These are phyloP conservation scores for Lucinisca nassula DNA, from an alignment of 2,888 invertebrate species.

Conservation along the genomic window DNA sequence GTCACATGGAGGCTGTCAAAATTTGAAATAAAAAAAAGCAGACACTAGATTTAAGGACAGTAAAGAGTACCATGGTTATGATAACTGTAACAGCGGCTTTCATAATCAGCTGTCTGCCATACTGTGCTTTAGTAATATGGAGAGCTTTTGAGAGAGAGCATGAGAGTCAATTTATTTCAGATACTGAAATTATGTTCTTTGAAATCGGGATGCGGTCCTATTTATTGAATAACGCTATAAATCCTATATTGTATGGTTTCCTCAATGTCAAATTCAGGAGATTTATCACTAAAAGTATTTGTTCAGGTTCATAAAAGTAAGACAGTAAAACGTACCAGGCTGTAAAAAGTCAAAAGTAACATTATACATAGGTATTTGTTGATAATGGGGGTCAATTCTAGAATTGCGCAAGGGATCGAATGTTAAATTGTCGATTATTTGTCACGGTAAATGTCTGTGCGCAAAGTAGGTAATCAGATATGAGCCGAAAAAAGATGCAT, in stretches of 20 bases:
- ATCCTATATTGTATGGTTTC: constrained; percentile 61
- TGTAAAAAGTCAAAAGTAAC: no score
- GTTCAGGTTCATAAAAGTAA: no score
- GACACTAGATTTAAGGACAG: constrained; percentile 41
- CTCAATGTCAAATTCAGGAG: constrained; percentile 52
- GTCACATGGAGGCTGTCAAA: no score
- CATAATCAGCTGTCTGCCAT: constrained; percentile 55
- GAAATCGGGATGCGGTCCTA: constrained; percentile 53
- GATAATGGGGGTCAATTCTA: no score
- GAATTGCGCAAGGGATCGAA: no score
- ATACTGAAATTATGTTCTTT: constrained; percentile 36
- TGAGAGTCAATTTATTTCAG: constrained; percentile 26
- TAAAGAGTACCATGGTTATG: constrained; percentile 68
- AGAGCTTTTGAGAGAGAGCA: constrained; percentile 35
- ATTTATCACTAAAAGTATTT: no score
- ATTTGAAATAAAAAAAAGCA: background rate
- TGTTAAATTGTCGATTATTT: no score
- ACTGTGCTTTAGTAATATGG: constrained; percentile 48
- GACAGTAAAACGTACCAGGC: no score
- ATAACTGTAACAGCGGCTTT: constrained; percentile 51
- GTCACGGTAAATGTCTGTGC: no score
- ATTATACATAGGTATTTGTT: no score
- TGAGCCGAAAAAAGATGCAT: no score
- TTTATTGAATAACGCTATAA: constrained; percentile 49
- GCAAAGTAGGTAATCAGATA: no score